These are phyloP conservation scores for Actinemys pallida DNA, from an alignment of 2,113 vertebrate species.

Conservation along the genomic window DNA sequence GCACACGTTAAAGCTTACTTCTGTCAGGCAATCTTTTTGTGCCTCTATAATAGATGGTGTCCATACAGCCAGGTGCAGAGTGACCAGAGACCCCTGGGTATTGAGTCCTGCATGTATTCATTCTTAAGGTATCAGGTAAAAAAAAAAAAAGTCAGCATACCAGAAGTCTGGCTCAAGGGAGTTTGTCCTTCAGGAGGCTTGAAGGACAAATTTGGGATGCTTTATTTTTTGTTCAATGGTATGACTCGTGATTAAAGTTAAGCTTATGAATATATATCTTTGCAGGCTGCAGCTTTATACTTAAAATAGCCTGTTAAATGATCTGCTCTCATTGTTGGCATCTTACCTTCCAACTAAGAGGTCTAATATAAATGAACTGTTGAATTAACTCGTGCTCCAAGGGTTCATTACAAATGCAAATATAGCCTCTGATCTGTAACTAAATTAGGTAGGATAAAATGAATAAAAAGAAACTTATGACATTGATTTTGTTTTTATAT, in stretches of 20 bases:
- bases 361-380: background rate
- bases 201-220: background rate
- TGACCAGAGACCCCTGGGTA: background rate
- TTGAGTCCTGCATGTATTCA: accelerated
- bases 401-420: background rate
- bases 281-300: background rate
- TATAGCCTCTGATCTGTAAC: background rate
- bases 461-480: background rate
- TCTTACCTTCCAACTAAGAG: background rate
- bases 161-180: background rate
- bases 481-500: background rate
- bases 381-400: background rate
- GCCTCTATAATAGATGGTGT: accelerated
- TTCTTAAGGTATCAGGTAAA: background rate
- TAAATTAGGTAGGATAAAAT: background rate
- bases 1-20: background rate
- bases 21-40: background rate
- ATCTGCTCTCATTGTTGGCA: background rate
- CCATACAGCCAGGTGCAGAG: background rate
- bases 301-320: background rate
- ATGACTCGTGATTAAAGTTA: background rate
- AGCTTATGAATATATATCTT: background rate
- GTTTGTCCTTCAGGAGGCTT: accelerated
- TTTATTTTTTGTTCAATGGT: background rate
- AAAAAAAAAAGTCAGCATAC: background rate